These are phyloP conservation scores for Pachyrhynchus sulphureomaculatus DNA, from an alignment of 1,140 invertebrate genomes.

Conservation along the genomic window DNA sequence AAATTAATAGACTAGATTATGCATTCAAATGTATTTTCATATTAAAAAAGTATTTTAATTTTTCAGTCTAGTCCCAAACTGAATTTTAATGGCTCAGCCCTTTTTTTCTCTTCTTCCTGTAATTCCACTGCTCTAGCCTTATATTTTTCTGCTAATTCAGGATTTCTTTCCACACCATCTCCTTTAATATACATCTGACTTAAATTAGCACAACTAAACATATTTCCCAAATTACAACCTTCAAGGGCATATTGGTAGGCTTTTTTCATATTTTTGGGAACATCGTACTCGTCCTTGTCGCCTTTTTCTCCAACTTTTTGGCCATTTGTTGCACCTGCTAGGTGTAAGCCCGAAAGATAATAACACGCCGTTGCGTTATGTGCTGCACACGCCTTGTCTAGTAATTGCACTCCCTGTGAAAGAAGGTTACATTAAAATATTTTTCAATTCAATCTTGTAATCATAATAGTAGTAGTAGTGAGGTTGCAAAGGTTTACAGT, in stretches of 20 bases:
- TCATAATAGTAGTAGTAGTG: too few species aligned
- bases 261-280: slow-evolving; percentile 71
- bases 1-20: too few species aligned
- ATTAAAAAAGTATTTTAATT: too few species aligned
- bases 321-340: slow-evolving; percentile 65
- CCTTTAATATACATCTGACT: slow-evolving; percentile 78
- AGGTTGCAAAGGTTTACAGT: too few species aligned
- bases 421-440: background rate
- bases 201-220: slow-evolving; percentile 84
- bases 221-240: slow-evolving; percentile 78
- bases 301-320: slow-evolving; percentile 48
- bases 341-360: slow-evolving; percentile 74
- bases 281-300: slow-evolving; percentile 51
- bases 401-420: slow-evolving; percentile 61
- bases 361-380: slow-evolving; percentile 77
- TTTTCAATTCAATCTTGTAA: background rate
- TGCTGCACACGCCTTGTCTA: slow-evolving; percentile 70
- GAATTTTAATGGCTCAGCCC: slow-evolving; percentile 62
- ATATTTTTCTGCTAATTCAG: slow-evolving; percentile 68
- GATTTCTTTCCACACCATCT: slow-evolving; percentile 69
- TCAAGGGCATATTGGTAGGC: slow-evolving; percentile 74
- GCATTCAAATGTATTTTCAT: too few species aligned
- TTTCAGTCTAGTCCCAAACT: slow-evolving; percentile 59
- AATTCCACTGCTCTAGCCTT: slow-evolving; percentile 69
- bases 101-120: slow-evolving; percentile 65